phyloP scores from a whole-genome alignment of 2,113 vertebrate genomes.

The Thamnaconus septentrionalis region DNA sequence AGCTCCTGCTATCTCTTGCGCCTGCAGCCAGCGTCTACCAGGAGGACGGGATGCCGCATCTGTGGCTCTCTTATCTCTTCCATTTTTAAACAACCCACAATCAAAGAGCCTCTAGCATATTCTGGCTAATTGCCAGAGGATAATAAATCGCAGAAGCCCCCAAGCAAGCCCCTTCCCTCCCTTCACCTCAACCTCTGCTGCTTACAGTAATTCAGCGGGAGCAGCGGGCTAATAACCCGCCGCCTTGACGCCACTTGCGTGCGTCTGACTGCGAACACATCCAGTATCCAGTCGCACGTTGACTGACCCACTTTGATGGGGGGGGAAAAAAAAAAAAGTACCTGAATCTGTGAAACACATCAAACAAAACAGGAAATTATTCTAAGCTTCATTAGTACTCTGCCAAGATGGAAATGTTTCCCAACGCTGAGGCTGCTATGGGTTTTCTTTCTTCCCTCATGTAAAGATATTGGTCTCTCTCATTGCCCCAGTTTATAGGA shows the following conservation, averaged over 20 bases:
- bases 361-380: slow-evolving; percentile 52
- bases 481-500: slow-evolving; percentile 71
- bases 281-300: slow-evolving; percentile 34
- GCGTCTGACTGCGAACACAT: slow-evolving; percentile 42
- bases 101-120: slow-evolving; percentile 69
- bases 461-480: slow-evolving; percentile 56
- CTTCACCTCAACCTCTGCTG: slow-evolving; percentile 40
- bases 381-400: slow-evolving; percentile 39
- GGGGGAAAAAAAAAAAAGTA: slow-evolving; percentile 11
- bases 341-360: slow-evolving; percentile 51
- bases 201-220: slow-evolving; percentile 36
- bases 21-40: slow-evolving; percentile 68
- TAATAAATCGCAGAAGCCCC: slow-evolving; percentile 60
- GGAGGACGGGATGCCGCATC: slow-evolving; percentile 58
- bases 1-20: slow-evolving; percentile 70
- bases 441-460: slow-evolving; percentile 30
- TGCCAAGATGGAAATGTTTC: slow-evolving; percentile 35
- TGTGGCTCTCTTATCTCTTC: slow-evolving; percentile 71
- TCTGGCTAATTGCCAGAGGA: slow-evolving; percentile 77
- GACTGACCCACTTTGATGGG: slow-evolving; percentile 65
- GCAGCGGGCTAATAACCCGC: slow-evolving; percentile 59
- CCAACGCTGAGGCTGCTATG: slow-evolving; percentile 23
- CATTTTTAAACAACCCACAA: slow-evolving; percentile 72
- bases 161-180: slow-evolving; percentile 17
- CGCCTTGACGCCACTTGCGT: slow-evolving; percentile 37